Conservation (phyloP, 2,113 vertebrate species). For the Turnix velox region DNA sequence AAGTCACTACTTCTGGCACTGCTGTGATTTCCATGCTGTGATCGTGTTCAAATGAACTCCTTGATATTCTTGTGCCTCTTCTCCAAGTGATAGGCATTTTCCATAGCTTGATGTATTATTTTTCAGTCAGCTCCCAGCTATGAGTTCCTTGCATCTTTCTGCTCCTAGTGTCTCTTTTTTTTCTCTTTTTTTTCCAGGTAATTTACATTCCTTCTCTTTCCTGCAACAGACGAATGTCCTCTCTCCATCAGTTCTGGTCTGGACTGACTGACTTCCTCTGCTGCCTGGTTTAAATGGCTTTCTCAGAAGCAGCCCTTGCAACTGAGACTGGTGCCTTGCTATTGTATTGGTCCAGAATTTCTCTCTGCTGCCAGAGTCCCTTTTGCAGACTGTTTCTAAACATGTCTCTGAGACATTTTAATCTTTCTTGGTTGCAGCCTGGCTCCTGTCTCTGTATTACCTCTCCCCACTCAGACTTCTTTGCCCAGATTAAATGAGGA, state of each 20-base stretch:
- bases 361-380: background rate
- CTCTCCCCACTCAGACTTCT: background rate
- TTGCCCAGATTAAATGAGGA: constrained; percentile 3
- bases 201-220: background rate
- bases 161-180: background rate
- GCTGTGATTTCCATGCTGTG: constrained; percentile 11
- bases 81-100: background rate
- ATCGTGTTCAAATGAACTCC: background rate
- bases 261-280: background rate
- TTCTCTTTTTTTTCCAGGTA: background rate
- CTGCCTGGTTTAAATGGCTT: background rate
- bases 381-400: constrained; percentile 12
- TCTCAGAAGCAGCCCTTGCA: background rate
- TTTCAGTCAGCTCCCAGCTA: background rate
- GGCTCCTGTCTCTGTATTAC: background rate
- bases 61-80: constrained; percentile 5
- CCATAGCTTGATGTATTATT: background rate
- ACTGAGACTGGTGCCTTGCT: background rate
- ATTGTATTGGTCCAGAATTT: background rate
- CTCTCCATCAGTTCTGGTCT: background rate
- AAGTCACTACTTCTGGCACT: constrained; percentile 34
- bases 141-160: background rate
- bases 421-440: background rate
- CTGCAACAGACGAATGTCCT: background rate
- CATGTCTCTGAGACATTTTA: background rate